Percentiles rank a stretch among this genome's conserved stretches.
These are phyloP conservation scores for Rachycentron canadum DNA, from an alignment of 2,797 vertebrate species.

Conservation along the genomic window DNA sequence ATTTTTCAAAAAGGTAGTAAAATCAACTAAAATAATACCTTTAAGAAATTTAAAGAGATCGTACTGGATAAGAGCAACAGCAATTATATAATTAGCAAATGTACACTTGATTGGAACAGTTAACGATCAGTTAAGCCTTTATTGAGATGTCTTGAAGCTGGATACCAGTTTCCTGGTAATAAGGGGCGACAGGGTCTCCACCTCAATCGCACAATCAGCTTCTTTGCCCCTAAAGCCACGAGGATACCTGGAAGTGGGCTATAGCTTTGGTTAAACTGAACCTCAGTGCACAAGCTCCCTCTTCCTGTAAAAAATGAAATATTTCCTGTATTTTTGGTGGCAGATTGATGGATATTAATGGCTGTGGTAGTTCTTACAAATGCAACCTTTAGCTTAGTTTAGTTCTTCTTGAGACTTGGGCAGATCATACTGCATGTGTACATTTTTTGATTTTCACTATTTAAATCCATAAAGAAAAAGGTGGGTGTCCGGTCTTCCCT, in stretches of 20 bases:
- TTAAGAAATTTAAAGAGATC: neutral
- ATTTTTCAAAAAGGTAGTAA: neutral
- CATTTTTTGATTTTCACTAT: slow-evolving; percentile 28
- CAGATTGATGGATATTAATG: slow-evolving; percentile 9
- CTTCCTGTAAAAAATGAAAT: slow-evolving; percentile 2
- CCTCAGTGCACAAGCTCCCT: neutral
- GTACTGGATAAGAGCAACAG: neutral
- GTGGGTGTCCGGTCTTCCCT: slow-evolving; percentile 2
- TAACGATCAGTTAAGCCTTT: neutral
- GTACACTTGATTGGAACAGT: neutral
- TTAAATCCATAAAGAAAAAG: slow-evolving; percentile 21
- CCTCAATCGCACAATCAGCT: neutral
- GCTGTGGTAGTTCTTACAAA: slow-evolving; percentile 2
- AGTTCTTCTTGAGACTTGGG: neutral
- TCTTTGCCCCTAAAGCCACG: neutral
- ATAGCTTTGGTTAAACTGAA: neutral
- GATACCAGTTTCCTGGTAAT: neutral
- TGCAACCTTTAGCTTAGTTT: slow-evolving; percentile 1
- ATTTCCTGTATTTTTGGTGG: slow-evolving; percentile 7
- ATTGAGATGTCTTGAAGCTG: too few species aligned
- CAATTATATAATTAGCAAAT: neutral
- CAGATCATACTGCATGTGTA: neutral
- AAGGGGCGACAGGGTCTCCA: neutral
- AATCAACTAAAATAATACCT: neutral
- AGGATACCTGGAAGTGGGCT: neutral